phyloP scores from a whole-genome alignment of 1,140 invertebrate species.

The Polypedilum vanderplanki region DNA sequence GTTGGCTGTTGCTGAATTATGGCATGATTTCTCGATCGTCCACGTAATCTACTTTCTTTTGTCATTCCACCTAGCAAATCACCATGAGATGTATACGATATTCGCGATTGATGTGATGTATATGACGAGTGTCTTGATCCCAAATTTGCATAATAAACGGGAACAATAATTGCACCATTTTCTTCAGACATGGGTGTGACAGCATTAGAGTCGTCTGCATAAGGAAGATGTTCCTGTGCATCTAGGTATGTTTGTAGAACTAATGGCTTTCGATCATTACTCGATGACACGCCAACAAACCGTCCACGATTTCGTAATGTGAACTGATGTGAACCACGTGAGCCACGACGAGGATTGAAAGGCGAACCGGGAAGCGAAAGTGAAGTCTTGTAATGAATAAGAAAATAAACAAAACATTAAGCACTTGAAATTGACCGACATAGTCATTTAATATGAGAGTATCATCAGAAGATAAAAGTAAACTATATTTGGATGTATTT shows the following conservation, averaged over 20 bases:
- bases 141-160: conserved; percentile 75
- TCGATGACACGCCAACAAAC: conserved; percentile 50
- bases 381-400: conserved; percentile 66
- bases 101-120: conserved; percentile 83
- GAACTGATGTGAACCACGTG: conserved; percentile 78
- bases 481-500: too few species aligned
- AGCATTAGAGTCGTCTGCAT: conserved; percentile 94
- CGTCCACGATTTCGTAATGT: conserved; percentile 71
- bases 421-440: too few species aligned
- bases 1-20: conserved; percentile 49
- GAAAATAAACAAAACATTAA: conserved; percentile 23
- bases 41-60: conserved; percentile 73
- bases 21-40: conserved; percentile 54
- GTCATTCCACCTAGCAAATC: conserved; percentile 76
- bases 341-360: conserved; percentile 82
- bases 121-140: conserved; percentile 87
- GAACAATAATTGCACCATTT: conserved; percentile 88
- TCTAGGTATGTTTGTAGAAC: conserved; percentile 91
- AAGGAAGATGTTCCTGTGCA: conserved; percentile 92
- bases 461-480: too few species aligned
- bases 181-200: conserved; percentile 98
- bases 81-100: conserved; percentile 89
- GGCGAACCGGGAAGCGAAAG: conserved; percentile 94
- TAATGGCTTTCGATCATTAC: conserved; percentile 84
- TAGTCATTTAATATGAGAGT: too few species aligned